Evolutionary conservation across 2,888 invertebrate genomes (phyloP).

Genomic region (Sphaeridia pumilis): DNA sequence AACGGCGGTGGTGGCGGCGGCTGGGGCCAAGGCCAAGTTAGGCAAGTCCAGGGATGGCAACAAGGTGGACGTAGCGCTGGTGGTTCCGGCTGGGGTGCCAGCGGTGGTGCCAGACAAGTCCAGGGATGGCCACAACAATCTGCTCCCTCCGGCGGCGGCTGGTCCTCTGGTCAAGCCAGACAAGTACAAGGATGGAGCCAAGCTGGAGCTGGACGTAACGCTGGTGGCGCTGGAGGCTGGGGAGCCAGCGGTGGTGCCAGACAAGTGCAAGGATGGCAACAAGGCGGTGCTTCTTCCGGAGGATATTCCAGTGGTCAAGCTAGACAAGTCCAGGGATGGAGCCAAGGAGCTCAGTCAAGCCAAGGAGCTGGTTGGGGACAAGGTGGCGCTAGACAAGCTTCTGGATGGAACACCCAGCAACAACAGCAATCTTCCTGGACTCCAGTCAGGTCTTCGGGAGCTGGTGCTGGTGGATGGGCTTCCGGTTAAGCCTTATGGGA

Average conservation of each 20-base stretch:
- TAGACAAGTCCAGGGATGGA: constrained; percentile 1
- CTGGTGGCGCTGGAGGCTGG: constrained; percentile 2
- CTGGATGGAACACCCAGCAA: not conserved
- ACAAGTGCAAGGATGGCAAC: not conserved
- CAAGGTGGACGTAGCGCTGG: too few species aligned
- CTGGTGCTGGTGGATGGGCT: not conserved
- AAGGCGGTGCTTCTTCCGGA: too few species aligned
- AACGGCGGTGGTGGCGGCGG: not conserved
- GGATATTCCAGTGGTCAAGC: not conserved
- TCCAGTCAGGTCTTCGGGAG: not conserved
- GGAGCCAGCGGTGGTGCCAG: constrained; percentile 2
- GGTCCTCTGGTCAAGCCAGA: not conserved
- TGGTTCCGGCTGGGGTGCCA: not conserved
- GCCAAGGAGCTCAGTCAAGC: not conserved
- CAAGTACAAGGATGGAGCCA: constrained; percentile 1
- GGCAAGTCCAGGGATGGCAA: too few species aligned
- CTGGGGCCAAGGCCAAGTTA: too few species aligned
- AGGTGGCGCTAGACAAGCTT: not conserved
- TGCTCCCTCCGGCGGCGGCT: not conserved
- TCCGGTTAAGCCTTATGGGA: not conserved
- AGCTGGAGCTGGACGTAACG: constrained; percentile 3
- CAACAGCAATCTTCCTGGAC: not conserved
- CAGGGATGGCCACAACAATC: not conserved
- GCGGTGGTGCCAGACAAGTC: constrained; percentile 2
- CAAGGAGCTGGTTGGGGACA: constrained; percentile 1